Base-by-base conservation (phyloP, 2,888 invertebrate species). In the Andrena trimmerana region DNA sequence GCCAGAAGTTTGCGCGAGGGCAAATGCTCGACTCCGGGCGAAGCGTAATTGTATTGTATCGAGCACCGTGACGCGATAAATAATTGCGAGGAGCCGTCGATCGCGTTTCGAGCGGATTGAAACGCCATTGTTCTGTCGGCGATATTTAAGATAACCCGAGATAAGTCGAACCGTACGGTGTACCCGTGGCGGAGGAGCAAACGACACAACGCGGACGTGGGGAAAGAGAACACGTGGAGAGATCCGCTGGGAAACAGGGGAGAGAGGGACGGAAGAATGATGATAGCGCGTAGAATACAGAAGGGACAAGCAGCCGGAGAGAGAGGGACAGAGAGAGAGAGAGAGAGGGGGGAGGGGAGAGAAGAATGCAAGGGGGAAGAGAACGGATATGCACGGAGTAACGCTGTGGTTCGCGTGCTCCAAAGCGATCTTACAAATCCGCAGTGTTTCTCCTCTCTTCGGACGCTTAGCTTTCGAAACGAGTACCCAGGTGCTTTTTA, bases 121-220 rank as follows among this genome's bases (percentile, higher is more conserved):
- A 84, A 76, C 24, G 75, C 75, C 74, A 83, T 83, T 83, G 84
- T 83, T 76, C 79, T 83, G 84, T 79, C 78, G 48, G 72, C 62
- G 75, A 75, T 83, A 83, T 83, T 83, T 69, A 76, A 83, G 83
- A 83, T 83, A 83, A 83, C 36, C 27, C 63, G 71, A 54, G 83
- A 75, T 78, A 79, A 83, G 67, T 59, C 36, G 52, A 20, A 24
- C 50, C 16, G 59, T 65, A 74, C 69, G 16, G 24, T 8, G 75
- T 16, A 42, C 70, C 48, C 54, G 31, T 69, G 54, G 57, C 48
- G 42, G 24, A 24, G n/a, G 50, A 54, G 62, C 42, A 52, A 52
- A 50, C 68, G 69, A 31, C 20, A 42, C 31, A 69, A 52, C 31
- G 69, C n/a, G 74, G 65, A 68, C 57, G 50, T 10, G 60, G 57